Evolutionary conservation across 37 sponge, comb jelly and placozoan species (phyloP).

Genomic region (Chondrilla cf. caribensis): DNA sequence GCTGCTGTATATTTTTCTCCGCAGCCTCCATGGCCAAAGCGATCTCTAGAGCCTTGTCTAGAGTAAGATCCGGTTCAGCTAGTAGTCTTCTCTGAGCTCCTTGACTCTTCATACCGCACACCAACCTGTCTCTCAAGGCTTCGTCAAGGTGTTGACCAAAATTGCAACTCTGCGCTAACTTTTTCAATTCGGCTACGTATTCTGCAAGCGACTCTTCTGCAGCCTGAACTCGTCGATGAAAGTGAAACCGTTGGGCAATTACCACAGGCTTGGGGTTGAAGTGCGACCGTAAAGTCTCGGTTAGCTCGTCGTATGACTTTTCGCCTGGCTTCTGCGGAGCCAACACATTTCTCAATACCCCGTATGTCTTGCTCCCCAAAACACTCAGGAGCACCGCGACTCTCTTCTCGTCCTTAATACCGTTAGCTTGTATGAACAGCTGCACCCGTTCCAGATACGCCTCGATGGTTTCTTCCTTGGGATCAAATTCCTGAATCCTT

Average conservation of each 20-base stretch:
- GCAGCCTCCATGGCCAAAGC: constrained; percentile 1
- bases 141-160: constrained; percentile 3
- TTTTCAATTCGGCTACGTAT: constrained; percentile 18
- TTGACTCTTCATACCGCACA: constrained; percentile 8
- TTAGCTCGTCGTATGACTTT: not conserved
- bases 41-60: not conserved
- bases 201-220: not conserved
- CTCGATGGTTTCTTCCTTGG: not conserved
- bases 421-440: not conserved
- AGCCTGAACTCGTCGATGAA: not conserved
- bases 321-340: not conserved
- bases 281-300: not conserved
- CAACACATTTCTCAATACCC: not conserved
- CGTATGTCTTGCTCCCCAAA: not conserved
- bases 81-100: not conserved
- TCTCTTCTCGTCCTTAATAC: not conserved
- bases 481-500: not conserved
- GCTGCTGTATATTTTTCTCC: constrained; percentile 2
- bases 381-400: constrained; percentile 5
- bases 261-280: constrained; percentile 2
- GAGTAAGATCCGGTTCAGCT: constrained; percentile 6
- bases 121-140: not conserved
- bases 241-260: constrained; percentile 2
- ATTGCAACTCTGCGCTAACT: not conserved
- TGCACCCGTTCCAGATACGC: constrained; percentile 1